Evolutionary conservation across 2,888 invertebrate species (phyloP).

Genomic region (Tholera decimalis): DNA sequence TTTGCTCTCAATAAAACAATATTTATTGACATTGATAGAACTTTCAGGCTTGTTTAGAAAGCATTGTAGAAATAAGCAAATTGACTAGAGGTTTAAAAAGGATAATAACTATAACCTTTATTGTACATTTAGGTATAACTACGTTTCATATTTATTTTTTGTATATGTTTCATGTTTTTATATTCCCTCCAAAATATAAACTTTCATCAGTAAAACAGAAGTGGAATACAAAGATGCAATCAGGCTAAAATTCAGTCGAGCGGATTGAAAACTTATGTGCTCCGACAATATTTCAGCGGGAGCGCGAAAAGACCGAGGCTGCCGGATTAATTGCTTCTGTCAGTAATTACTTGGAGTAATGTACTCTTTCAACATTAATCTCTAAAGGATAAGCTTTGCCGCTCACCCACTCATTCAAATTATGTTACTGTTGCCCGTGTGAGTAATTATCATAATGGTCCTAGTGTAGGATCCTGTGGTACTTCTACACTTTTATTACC

Average conservation of each 20-base stretch:
- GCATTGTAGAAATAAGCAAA: neutral
- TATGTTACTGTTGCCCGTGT: constrained; percentile 55
- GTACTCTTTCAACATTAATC: constrained; percentile 71
- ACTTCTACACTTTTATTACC: constrained; percentile 41
- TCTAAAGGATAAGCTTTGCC: constrained; percentile 67
- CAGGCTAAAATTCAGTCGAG: constrained; percentile 47
- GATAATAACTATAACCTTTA: neutral
- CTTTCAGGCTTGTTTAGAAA: too few relatives aligned
- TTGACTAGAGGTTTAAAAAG: neutral
- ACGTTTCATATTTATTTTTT: too few relatives aligned
- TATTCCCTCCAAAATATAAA: constrained; percentile 5
- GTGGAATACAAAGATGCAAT: constrained; percentile 34
- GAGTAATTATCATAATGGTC: constrained; percentile 64
- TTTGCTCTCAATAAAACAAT: too few relatives aligned
- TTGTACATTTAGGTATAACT: too few relatives aligned
- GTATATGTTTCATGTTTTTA: neutral
- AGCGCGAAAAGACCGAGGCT: constrained; percentile 59
- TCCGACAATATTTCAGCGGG: constrained; percentile 59
- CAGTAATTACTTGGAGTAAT: constrained; percentile 71
- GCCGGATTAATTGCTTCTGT: constrained; percentile 70
- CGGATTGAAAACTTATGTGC: constrained; percentile 61
- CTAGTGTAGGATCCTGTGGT: constrained; percentile 48
- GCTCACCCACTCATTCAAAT: constrained; percentile 65
- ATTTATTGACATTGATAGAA: too few relatives aligned
- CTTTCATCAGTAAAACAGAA: constrained; percentile 15